Percentiles rank a stretch among this genome's conserved stretches.
Evolutionary conservation across 2,797 vertebrate genomes (phyloP).

Genomic region (Danio choprae): DNA sequence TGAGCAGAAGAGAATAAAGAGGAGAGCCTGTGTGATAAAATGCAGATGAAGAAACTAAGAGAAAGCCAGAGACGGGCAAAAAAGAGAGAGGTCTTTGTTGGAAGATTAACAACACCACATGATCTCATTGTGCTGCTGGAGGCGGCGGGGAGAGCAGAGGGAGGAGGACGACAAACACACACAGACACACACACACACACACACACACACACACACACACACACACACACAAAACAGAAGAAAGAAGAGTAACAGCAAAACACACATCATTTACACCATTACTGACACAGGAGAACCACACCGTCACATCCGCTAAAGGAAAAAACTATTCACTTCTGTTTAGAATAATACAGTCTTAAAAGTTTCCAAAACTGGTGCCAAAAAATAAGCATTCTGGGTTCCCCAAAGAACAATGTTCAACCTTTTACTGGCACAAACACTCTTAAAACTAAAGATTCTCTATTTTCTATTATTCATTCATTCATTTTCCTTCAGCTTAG

Average conservation of each 20-base stretch:
- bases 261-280: constrained; percentile 33
- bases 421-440: neutral
- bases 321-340: neutral
- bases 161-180: constrained; percentile 61
- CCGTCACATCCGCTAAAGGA: neutral
- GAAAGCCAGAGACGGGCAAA: constrained; percentile 37
- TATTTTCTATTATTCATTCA: too few species aligned
- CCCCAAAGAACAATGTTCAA: neutral
- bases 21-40: constrained; percentile 39
- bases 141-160: constrained; percentile 59
- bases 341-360: neutral
- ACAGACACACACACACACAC: constrained; percentile 45
- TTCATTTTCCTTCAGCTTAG: too few species aligned
- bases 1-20: constrained; percentile 61
- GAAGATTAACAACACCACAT: constrained; percentile 89
- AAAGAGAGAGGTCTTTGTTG: constrained; percentile 80
- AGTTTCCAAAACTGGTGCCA: neutral
- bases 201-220: constrained; percentile 48
- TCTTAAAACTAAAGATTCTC: neutral
- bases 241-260: constrained; percentile 18
- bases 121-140: constrained; percentile 86
- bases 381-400: neutral
- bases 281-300: constrained; percentile 20
- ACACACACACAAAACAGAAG: neutral
- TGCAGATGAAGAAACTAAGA: constrained; percentile 68